Evolutionary conservation across 2,113 vertebrate species (phyloP).

Genomic region (Oophaga pumilio): DNA sequence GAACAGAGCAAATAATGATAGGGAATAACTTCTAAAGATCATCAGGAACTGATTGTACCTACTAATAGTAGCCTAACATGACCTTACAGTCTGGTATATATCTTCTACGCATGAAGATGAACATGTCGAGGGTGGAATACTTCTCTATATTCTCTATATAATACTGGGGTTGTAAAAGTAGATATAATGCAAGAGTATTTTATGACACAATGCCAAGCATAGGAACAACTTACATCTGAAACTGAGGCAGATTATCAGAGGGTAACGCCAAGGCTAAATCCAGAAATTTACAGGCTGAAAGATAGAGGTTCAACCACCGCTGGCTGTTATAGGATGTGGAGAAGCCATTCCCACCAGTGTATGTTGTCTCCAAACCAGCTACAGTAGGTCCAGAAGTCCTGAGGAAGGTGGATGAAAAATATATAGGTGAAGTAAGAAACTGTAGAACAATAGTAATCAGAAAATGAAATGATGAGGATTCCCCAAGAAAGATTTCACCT

Average conservation of each 20-base stretch:
- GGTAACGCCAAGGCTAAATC: conserved; percentile 94
- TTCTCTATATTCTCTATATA: too few relatives aligned
- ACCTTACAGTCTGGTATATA: too few relatives aligned
- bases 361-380: conserved; percentile 94
- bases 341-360: conserved; percentile 95
- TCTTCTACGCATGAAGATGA: too few relatives aligned
- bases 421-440: background rate
- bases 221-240: conserved; percentile 90
- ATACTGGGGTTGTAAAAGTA: background rate
- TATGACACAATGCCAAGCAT: background rate
- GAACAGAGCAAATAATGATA: background rate
- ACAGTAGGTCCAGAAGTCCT: conserved; percentile 93
- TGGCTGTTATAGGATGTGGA: conserved; percentile 98
- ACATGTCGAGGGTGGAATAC: too few relatives aligned
- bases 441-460: background rate
- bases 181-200: background rate
- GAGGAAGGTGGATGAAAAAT: conserved; percentile 45
- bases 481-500: background rate
- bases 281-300: conserved; percentile 97
- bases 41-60: background rate
- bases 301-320: conserved; percentile 97
- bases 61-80: background rate
- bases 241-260: conserved; percentile 96
- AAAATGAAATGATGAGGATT: background rate
- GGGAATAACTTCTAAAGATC: background rate